Evolutionary conservation across 2,797 vertebrate genomes (phyloP), one percentile per base, ranked within the genome.

Genomic region (Crenuchus spilurus): DNA sequence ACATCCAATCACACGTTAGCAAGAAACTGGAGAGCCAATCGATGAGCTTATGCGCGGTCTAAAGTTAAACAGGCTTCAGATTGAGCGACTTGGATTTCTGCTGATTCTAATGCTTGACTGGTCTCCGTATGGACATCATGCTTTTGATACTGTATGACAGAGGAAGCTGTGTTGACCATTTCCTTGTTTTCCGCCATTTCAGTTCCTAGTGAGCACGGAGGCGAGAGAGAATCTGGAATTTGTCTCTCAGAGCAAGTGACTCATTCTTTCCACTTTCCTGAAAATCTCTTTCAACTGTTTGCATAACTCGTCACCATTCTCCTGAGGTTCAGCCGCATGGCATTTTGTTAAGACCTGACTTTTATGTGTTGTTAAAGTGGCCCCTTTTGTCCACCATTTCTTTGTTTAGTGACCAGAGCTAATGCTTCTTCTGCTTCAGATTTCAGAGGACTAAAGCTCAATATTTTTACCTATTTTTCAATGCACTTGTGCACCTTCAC

Each of bases 111-210:
- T n/a, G n/a, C n/a, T n/a, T n/a, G n/a, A n/a, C n/a, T n/a, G n/a
- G n/a, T n/a, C n/a, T n/a, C n/a, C n/a, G n/a, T n/a, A n/a, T n/a
- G n/a, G n/a, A n/a, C n/a, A n/a, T n/a, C 8, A 28, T 57, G 11
- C 33, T 18, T 41, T 9, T 42, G 52, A 4, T 41, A 35, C 28
- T 49, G 70, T 58, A 35, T 20, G n/a, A 14, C 9, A 64, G 22
- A 70, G 72, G 48, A 75, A 64, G 46, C 58, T 6, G 30, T 1
- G 35, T 22, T 55, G 64, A 69, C 60, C 48, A 46, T 75, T 81
- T 81, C 75, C 79, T 74, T 39, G 48, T 83, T 68, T 74, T 70
- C 20, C 49, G 55, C 31, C 52, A 55, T 52, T 63, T 41, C 72
- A 61, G 60, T 80, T 82, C 81, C 78, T 78, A 66, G 28, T 60